Percentiles rank a stretch among this genome's conserved stretches.
phyloP scores from a whole-genome alignment of 2,113 vertebrate species.

The Craseonycteris thonglongyai region DNA sequence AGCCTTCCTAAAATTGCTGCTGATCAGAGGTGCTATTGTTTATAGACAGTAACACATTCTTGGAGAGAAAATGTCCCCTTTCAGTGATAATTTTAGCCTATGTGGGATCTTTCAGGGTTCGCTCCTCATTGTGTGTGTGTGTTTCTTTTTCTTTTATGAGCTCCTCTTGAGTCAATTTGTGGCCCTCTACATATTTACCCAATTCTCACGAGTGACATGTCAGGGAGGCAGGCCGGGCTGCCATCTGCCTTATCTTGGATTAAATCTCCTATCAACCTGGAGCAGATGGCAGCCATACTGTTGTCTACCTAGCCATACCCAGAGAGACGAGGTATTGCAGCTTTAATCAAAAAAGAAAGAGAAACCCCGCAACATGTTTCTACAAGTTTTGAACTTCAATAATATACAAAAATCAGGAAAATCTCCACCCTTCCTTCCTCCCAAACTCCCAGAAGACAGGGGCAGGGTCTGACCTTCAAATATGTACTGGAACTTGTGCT shows the following conservation, averaged over 20 bases:
- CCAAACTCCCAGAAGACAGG: not conserved
- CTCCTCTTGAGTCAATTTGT: not conserved
- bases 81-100: not conserved
- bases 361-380: rapidly evolving
- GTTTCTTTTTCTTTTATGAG: not conserved
- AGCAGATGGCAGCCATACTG: not conserved
- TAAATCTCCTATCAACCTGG: not conserved
- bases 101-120: not conserved
- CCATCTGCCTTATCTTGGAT: not conserved
- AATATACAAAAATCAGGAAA: not conserved
- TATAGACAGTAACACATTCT: not conserved
- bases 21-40: constrained; percentile 37
- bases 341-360: rapidly evolving
- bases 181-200: not conserved
- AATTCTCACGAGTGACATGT: not conserved
- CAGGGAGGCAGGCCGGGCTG: not conserved
- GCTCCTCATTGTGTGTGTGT: not conserved
- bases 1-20: not conserved
- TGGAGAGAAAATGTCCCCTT: not conserved
- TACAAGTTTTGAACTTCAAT: not conserved
- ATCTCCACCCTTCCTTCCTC: not conserved
- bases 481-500: constrained; percentile 99
- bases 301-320: rapidly evolving
- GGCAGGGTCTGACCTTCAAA: constrained; percentile 88
- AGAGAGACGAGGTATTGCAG: not conserved